These are phyloP conservation scores for Nephrocerus scutellatus DNA, from an alignment of 2,888 invertebrate species.

Conservation along the genomic window DNA sequence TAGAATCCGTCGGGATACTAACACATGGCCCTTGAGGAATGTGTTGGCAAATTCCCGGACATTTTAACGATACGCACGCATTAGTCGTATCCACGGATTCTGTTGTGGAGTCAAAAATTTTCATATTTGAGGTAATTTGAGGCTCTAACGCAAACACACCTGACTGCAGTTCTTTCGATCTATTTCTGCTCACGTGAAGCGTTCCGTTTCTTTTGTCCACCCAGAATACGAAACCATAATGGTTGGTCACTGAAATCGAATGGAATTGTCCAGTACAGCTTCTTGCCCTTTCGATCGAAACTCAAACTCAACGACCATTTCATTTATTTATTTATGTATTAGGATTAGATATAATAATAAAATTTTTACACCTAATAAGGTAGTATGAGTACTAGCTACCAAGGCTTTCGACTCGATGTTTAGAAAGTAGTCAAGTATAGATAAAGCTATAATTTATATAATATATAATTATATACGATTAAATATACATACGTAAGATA, in stretches of 20 bases:
- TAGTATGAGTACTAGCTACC: no score
- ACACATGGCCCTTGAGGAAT: slow-evolving; percentile 51
- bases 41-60: slow-evolving; percentile 62
- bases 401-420: no score
- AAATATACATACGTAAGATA: no score
- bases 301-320: slow-evolving; percentile 65
- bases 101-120: slow-evolving; percentile 53
- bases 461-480: no score
- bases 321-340: no score
- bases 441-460: no score
- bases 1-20: slow-evolving; percentile 55
- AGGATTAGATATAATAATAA: no score
- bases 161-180: slow-evolving; percentile 28
- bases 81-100: no score
- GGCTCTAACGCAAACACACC: slow-evolving; percentile 53
- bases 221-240: slow-evolving; percentile 57
- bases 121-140: slow-evolving; percentile 58
- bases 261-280: slow-evolving; percentile 57
- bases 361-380: no score
- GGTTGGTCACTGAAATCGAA: slow-evolving; percentile 60
- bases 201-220: slow-evolving; percentile 59
- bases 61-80: slow-evolving; percentile 37
- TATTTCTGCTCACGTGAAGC: slow-evolving; percentile 9
- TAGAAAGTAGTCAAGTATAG: no score
- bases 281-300: slow-evolving; percentile 50